These are phyloP conservation scores for Thereva unica DNA, from an alignment of 2,888 invertebrate species.

Conservation along the genomic window DNA sequence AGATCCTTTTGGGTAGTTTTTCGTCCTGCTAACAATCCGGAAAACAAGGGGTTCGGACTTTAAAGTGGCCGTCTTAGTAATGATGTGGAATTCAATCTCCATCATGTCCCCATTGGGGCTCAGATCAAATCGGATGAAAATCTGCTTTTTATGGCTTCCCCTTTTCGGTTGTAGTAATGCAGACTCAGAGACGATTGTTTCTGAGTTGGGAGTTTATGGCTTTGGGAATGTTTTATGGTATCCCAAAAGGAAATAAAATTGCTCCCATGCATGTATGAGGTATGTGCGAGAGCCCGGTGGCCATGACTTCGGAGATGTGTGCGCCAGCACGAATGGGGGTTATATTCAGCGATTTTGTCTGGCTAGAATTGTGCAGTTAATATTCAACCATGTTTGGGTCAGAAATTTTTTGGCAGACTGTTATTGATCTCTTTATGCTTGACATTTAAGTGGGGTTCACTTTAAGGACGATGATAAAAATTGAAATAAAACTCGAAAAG, in stretches of 20 bases:
- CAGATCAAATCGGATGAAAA: slow-evolving; percentile 33
- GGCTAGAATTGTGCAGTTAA: no score
- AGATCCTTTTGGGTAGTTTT: slow-evolving; percentile 23
- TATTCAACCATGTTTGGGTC: no score
- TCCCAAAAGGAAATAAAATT: slow-evolving; percentile 38
- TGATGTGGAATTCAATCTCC: slow-evolving; percentile 35
- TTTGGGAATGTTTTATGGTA: slow-evolving; percentile 37
- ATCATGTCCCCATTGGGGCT: slow-evolving; percentile 33
- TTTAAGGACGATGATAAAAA: no score
- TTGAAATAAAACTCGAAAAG: no score
- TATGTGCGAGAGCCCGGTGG: neutral
- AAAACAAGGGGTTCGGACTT: slow-evolving; percentile 33
- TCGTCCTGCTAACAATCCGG: slow-evolving; percentile 29
- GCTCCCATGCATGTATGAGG: slow-evolving; percentile 16
- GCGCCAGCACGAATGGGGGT: no score
- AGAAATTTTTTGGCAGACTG: no score
- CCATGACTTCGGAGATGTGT: no score
- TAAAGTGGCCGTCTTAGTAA: slow-evolving; percentile 34
- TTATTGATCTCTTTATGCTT: no score
- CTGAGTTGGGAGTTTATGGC: slow-evolving; percentile 34
- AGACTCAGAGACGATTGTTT: slow-evolving; percentile 35
- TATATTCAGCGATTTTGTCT: no score
- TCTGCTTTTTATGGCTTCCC: slow-evolving; percentile 35
- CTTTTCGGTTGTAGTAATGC: slow-evolving; percentile 25
- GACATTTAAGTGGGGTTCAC: no score